These are phyloP conservation scores for Polietes domitor DNA, from an alignment of 2,888 invertebrate genomes.

Conservation along the genomic window DNA sequence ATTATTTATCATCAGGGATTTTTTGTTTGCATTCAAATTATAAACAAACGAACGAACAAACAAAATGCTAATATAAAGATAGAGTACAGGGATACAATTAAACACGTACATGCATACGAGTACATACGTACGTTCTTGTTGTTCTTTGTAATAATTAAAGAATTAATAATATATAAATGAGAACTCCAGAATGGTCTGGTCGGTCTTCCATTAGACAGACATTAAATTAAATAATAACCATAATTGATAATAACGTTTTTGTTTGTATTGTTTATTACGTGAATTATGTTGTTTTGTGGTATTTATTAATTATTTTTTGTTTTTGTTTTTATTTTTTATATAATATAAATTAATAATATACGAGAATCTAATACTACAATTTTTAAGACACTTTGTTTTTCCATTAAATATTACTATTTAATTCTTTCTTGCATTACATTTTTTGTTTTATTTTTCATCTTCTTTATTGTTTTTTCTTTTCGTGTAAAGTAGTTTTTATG, in stretches of 20 bases:
- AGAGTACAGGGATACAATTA: conserved; percentile 61
- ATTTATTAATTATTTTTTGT: conserved; percentile 49
- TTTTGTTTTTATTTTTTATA: conserved; percentile 63
- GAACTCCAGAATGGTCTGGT: not conserved
- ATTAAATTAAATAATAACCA: conserved; percentile 78
- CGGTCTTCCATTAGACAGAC: conserved; percentile 42
- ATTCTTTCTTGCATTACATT: conserved; percentile 60
- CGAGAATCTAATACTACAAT: conserved; percentile 76
- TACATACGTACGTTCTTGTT: not conserved
- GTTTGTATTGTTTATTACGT: conserved; percentile 56
- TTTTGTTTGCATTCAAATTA: conserved; percentile 60
- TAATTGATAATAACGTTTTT: conserved; percentile 71
- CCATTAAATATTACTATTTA: conserved; percentile 67
- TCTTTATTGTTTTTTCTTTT: conserved; percentile 71
- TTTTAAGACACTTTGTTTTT: conserved; percentile 79
- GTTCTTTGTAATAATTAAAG: conserved; percentile 17
- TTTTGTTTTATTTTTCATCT: conserved; percentile 60
- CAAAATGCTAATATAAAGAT: conserved; percentile 55
- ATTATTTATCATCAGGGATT: conserved; percentile 59
- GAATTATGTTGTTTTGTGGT: conserved; percentile 56
- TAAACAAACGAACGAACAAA: conserved; percentile 30
- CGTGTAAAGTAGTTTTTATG: conserved; percentile 41
- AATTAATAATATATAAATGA: conserved; percentile 18
- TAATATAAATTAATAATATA: conserved; percentile 69
- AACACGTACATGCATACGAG: not conserved